phyloP scores from a whole-genome alignment of 2,797 vertebrate species.

The Melanogrammus aeglefinus region DNA sequence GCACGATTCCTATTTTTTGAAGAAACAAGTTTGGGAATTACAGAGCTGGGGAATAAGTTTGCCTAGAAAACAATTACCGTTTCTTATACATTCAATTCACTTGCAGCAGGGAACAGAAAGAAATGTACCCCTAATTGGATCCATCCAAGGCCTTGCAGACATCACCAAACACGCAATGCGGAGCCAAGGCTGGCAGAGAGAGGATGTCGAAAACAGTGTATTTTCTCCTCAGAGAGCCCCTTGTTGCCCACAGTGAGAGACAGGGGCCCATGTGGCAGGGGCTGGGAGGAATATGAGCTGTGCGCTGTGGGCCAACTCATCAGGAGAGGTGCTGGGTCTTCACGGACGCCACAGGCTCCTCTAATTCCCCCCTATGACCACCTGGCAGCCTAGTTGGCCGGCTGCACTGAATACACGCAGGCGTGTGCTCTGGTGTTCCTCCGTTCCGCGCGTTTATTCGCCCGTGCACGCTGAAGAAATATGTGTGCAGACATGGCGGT shows the following conservation, averaged over 20 bases:
- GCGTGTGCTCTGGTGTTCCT: background rate
- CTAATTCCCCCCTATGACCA: constrained; percentile 48
- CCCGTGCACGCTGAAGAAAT: background rate
- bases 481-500: background rate
- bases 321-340: constrained; percentile 45
- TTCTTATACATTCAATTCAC: constrained; percentile 20
- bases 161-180: constrained; percentile 28
- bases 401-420: constrained; percentile 12
- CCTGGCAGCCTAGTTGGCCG: constrained; percentile 34
- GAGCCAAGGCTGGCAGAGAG: constrained; percentile 41
- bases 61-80: constrained; percentile 21
- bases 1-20: background rate
- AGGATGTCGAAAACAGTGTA: constrained; percentile 35
- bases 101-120: constrained; percentile 26
- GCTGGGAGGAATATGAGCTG: constrained; percentile 44
- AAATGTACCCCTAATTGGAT: constrained; percentile 37
- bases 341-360: constrained; percentile 37
- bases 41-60: constrained; percentile 28
- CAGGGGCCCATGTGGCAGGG: constrained; percentile 40
- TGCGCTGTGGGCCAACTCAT: constrained; percentile 39
- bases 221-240: constrained; percentile 43
- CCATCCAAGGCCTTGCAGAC: constrained; percentile 35
- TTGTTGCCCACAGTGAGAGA: constrained; percentile 41
- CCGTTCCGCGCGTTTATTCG: background rate
- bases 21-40: constrained; percentile 17